Percentiles rank a stretch among this genome's conserved stretches.
Conservation (phyloP, 2,888 invertebrate genomes). For the Flexamia atlantica region DNA sequence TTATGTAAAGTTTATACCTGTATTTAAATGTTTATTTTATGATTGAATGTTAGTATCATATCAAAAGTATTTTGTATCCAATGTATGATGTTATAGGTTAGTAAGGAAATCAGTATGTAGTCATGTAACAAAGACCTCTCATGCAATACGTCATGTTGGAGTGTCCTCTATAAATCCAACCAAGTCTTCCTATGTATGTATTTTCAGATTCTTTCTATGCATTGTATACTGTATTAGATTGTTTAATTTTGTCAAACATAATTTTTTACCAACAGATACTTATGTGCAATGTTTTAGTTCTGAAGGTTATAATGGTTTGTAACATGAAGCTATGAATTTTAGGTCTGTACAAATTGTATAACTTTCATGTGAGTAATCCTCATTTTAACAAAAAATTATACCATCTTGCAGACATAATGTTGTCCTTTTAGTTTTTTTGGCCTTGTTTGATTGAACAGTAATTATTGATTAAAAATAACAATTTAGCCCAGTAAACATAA, state of each 20-base stretch:
- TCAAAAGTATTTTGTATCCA: background rate
- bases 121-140: background rate
- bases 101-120: background rate
- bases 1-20: background rate
- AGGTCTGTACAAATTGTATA: too few relatives aligned
- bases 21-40: background rate
- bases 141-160: background rate
- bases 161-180: background rate
- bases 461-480: too few relatives aligned
- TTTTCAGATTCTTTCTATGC: background rate
- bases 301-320: too few relatives aligned
- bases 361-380: too few relatives aligned
- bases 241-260: background rate
- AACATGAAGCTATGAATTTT: too few relatives aligned
- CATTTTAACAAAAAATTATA: too few relatives aligned
- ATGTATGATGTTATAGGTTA: background rate
- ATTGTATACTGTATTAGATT: background rate
- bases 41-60: background rate
- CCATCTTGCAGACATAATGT: too few relatives aligned
- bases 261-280: too few relatives aligned
- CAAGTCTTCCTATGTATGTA: conserved; percentile 10
- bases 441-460: too few relatives aligned
- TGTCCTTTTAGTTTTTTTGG: too few relatives aligned
- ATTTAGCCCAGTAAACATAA: too few relatives aligned
- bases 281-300: too few relatives aligned